These are phyloP conservation scores for Caenorhabditis inopinata DNA, from an alignment of 1,140 invertebrate genomes.

Conservation along the genomic window DNA sequence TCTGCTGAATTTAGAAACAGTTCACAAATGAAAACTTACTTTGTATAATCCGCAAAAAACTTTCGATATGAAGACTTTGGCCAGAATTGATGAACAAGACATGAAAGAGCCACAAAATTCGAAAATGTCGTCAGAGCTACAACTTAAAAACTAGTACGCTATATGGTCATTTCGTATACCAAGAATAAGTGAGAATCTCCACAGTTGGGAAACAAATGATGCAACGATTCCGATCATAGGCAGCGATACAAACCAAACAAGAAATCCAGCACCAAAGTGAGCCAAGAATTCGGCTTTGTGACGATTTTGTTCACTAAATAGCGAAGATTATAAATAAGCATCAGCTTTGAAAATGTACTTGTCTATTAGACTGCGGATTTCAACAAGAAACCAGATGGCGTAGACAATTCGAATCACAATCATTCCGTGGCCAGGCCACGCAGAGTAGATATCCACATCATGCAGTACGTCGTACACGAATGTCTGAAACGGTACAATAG, in stretches of 20 bases:
- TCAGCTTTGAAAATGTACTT: conserved; percentile 31
- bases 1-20: neutral
- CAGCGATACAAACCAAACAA: conserved; percentile 97
- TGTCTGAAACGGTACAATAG: too few relatives aligned
- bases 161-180: conserved; percentile 71
- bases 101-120: conserved; percentile 87
- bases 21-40: neutral
- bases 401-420: conserved; percentile 51
- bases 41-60: conserved; percentile 42
- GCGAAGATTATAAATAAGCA: neutral
- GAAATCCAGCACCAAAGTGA: conserved; percentile 91
- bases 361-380: conserved; percentile 50
- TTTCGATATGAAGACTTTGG: conserved; percentile 73
- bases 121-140: conserved; percentile 88
- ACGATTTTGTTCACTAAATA: conserved; percentile 67
- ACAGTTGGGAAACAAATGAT: conserved; percentile 85
- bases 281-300: conserved; percentile 84
- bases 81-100: conserved; percentile 90
- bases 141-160: conserved; percentile 51
- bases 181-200: conserved; percentile 88
- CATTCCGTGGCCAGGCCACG: conserved; percentile 44
- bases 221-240: conserved; percentile 89
- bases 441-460: conserved; percentile 51
- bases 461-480: conserved; percentile 50
- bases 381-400: conserved; percentile 55